Base-by-base conservation (phyloP, 92 coral and sea anemone species). In the Pocillopora grandis region DNA sequence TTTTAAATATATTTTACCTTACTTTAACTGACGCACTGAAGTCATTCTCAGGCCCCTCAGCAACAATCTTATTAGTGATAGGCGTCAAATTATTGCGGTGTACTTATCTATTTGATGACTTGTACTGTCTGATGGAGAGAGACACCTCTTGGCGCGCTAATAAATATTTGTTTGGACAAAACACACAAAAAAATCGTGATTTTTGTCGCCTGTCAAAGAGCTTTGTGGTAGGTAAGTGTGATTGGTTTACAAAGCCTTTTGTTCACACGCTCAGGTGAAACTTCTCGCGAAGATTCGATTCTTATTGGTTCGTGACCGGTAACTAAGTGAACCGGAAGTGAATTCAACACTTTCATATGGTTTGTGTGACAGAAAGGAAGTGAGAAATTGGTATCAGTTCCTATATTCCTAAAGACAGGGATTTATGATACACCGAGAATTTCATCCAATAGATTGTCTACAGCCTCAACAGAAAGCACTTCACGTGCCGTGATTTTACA, bases 1-100 rank as follows among this genome's bases (percentile, higher is more conserved):
- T 62, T 71, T 20, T 2, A 81, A 70, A 33, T 81, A 81, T 71
- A 81, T 81, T 70, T 61, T 81, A 71, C 85, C 85, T 81, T 65
- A 19, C 77, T 80, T 42, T 67, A 52, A 31, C 27, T 31, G 70
- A 20, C 60, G 19, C 35, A 52, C 61, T 59, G 77, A 15, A 10
- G n/a, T 71, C 37, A 61, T 80, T 19, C 27, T 42, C 52, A 42
- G 52, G 52, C 52, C 52, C 8, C 52, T 42, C 17, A 35, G 27
- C 11, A 48, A 19, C 13, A 36, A 52, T 48, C 19, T 0, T 60
- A 2, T 58, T 18, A n/a, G 16, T 19, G 48, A 81, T 36, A 36
- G 3, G 10, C 58, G 19, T 37, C 59, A 48, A 36, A 36, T 14
- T 58, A n/a, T 58, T 33, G 57, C 52, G 5, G 52, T 42, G 14